Evolutionary conservation across 64 coral and sea anemone genomes (phyloP), one percentile per base, ranked within the genome.

Genomic region (Stichodactyla mertensii): DNA sequence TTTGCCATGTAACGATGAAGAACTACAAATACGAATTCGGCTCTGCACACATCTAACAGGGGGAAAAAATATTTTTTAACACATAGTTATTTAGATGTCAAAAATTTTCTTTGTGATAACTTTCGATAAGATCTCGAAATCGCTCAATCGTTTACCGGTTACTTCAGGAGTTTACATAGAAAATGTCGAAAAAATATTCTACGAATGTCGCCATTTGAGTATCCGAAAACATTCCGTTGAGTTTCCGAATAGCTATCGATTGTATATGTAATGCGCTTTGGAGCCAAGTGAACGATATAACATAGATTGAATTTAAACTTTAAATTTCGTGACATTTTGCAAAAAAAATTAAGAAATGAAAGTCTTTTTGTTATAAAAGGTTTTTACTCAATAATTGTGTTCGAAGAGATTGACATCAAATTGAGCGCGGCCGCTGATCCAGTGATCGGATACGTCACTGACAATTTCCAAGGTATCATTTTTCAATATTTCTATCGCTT

Each of bases 401-500:
- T 57, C 0, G 55, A 7, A 57, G 55, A 10, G 55, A 57, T 57
- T 58, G 56, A 58, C 56, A 58, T 15, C 6, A 11, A 58, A 11
- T 11, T 11, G 14, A 15, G 9, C 56, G 13, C 4, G 14, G 56
- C 14, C 56, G 20, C 19, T 62, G 13, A 70, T 22, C 23, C 26
- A 31, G 8, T 74, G 69, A 74, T 74, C 8, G 23, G 27, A 26
- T 74, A 74, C 69, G 69, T 74, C 69, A 74, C 26, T 36, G 66
- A 15, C 66, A 23, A 22, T 70, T 27, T 27, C 69, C 26, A 27
- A 23, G 11, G 69, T 74, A 74, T 74, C 69, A 74, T 10, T 74
- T 74, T 74, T 27, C 69, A 74, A 27, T 31, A 74, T 31, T 74
- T 74, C 69, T 74, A 11, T 23, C 69, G 69, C 69, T 74, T 74